Evolutionary conservation across 2,797 vertebrate genomes (phyloP), one percentile per base, ranked within the genome.

Genomic region (Peromyscus melanophrys): DNA sequence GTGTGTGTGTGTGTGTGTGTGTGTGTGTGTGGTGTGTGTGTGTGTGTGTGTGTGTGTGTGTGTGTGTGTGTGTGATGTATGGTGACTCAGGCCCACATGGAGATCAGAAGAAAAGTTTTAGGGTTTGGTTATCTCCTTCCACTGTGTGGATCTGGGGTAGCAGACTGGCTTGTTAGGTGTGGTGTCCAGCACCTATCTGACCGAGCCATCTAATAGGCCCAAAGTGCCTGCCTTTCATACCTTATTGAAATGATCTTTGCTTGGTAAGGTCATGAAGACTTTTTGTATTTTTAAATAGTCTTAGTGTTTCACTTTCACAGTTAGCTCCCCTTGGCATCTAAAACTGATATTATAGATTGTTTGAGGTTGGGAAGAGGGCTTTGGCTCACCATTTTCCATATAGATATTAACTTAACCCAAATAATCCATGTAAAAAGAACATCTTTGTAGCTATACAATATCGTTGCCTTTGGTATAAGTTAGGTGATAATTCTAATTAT

Each of bases 251-350:
- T 57, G 61, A 83, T 55, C 6, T 90, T 94, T 78, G 12, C 55
- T 89, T 86, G 46, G 55, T 46, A 49, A 84, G 13, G 10, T 90
- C 55, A 57, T 37, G 0, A 83, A 92, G 16, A 40, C 31, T 78
- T 92, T 89, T 31, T 25, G 27, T 73, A 34, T 25, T 77, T 91
- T 83, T 17, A 25, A 67, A 77, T 29, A 83, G 4, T 63, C 77
- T 90, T 81, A 8, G 76, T 87, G 80, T 78, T 96, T 80, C 63
- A 25, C 65, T 78, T 80, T 97, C 31, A 75, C 49, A 49, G 73
- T 87, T 40, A 96, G 40, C 67, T 80, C 49, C 63, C 19, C 10
- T 85, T 16, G 37, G 63, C 1, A 89, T 59, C 73, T 80, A 80
- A 16, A 94, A 31, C 6, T 71, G 27, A 59, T 78, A 31, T 87